These are phyloP conservation scores for Baryphthengus martii DNA, from an alignment of 2,113 vertebrate genomes.

Conservation along the genomic window DNA sequence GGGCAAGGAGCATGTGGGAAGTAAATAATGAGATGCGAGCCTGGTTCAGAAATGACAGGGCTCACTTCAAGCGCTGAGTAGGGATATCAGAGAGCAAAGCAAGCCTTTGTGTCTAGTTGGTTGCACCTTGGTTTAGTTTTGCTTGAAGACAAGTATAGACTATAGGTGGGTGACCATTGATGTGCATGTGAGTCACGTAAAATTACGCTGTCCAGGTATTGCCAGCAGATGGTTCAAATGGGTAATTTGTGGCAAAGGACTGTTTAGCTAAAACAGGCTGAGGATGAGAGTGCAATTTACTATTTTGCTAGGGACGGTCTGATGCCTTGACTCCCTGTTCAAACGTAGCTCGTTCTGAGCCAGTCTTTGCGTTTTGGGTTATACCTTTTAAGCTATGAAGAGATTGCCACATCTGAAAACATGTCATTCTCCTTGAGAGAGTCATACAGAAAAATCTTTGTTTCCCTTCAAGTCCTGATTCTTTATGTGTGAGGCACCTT, in stretches of 20 bases:
- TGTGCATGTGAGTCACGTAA: not conserved
- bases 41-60: not conserved
- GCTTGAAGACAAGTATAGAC: not conserved
- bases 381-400: not conserved
- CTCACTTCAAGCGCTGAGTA: not conserved
- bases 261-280: not conserved
- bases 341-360: not conserved
- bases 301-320: not conserved
- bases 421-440: not conserved
- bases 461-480: not conserved
- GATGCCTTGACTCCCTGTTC: not conserved
- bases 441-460: not conserved
- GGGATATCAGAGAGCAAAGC: not conserved
- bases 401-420: not conserved
- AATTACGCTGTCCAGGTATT: not conserved
- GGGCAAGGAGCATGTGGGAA: not conserved
- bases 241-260: not conserved
- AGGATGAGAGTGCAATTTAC: not conserved
- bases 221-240: not conserved
- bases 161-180: not conserved
- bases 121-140: not conserved
- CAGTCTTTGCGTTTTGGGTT: not conserved
- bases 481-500: not conserved
- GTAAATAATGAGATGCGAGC: not conserved
- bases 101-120: not conserved